These are phyloP conservation scores for Potamarius usumacintae DNA, from an alignment of 2,113 vertebrate species.

Conservation along the genomic window DNA sequence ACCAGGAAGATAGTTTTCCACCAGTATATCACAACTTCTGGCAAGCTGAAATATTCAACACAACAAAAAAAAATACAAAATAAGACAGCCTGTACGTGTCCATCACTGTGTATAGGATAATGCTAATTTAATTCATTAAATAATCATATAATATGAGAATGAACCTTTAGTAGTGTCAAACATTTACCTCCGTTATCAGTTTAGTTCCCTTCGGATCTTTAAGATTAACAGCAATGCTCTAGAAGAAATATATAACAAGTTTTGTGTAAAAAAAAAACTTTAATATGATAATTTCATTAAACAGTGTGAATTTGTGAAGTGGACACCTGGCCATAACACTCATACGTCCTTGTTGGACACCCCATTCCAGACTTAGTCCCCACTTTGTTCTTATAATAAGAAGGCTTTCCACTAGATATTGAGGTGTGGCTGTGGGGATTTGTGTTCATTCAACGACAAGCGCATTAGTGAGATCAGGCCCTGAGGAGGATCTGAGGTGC, in stretches of 20 bases:
- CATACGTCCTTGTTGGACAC: background rate
- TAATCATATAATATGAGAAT: background rate
- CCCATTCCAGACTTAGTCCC: background rate
- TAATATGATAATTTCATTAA: background rate
- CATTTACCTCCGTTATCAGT: constrained; percentile 82
- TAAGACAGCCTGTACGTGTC: background rate
- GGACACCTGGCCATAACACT: background rate
- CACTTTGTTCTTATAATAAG: background rate
- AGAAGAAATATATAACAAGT: background rate
- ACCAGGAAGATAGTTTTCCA: constrained; percentile 92
- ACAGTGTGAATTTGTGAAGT: background rate
- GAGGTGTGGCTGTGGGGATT: background rate
- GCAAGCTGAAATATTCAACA: constrained; percentile 76
- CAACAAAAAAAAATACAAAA: background rate
- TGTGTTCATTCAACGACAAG: background rate
- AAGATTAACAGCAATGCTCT: constrained; percentile 92
- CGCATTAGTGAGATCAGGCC: background rate
- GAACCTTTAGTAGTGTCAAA: background rate
- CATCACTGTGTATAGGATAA: background rate
- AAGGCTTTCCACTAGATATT: background rate
- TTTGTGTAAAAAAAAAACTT: background rate
- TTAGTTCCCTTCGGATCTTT: constrained; percentile 82
- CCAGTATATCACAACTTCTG: constrained; percentile 84
- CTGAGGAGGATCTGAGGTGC: background rate
- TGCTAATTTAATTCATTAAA: background rate